A percentile compares a stretch with the other conserved stretches of the same genome.
Conservation (phyloP, 2,888 invertebrate species). For the Prenolepis imparis region DNA sequence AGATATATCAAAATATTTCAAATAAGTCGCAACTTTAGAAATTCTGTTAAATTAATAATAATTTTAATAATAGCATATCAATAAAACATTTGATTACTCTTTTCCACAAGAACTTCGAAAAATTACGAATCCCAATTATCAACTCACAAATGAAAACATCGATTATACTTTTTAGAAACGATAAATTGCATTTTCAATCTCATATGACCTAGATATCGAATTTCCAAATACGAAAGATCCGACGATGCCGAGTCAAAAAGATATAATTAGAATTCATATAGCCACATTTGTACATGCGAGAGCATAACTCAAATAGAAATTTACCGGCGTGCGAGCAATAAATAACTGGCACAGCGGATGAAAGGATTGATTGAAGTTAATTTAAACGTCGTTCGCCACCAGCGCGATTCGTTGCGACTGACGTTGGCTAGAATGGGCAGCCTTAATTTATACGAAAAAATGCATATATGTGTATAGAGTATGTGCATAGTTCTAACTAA, state of each 20-base stretch:
- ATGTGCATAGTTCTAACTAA: neutral
- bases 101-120: neutral
- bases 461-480: neutral
- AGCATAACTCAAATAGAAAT: constrained; percentile 41
- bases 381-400: constrained; percentile 45
- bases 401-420: constrained; percentile 36
- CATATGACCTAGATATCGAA: constrained; percentile 19
- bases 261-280: constrained; percentile 46
- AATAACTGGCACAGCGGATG: constrained; percentile 44
- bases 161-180: neutral
- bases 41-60: neutral
- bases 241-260: constrained; percentile 12
- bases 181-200: constrained; percentile 43
- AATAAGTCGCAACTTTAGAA: neutral
- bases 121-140: neutral
- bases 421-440: constrained; percentile 20
- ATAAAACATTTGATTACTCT: neutral
- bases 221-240: constrained; percentile 13
- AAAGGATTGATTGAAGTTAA: constrained; percentile 54
- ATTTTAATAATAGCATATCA: neutral
- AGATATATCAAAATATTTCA: neutral
- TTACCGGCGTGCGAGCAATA: constrained; percentile 30
- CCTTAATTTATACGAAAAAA: constrained; percentile 45
- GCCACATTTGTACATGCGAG: constrained; percentile 12
- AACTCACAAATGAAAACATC: constrained; percentile 20